phyloP scores from a whole-genome alignment of 2,888 invertebrate genomes.

The Acanthosepion esculentum region DNA sequence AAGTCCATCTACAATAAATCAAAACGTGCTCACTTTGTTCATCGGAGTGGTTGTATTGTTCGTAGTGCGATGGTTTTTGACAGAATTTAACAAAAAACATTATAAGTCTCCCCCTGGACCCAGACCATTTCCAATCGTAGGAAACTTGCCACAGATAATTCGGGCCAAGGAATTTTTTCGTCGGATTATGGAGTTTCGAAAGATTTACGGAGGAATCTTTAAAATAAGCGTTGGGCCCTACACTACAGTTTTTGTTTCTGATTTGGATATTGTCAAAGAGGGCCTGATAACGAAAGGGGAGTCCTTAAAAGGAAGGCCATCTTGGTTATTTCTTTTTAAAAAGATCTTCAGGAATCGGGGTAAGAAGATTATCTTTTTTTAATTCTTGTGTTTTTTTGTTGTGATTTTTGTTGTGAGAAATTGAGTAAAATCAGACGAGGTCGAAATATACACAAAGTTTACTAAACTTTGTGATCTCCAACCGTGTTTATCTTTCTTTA shows the following conservation, averaged over 20 bases:
- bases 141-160: slow-evolving; percentile 49
- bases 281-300: slow-evolving; percentile 10
- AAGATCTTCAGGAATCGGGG: not conserved
- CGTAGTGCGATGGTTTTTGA: not conserved
- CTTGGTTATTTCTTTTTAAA: not conserved
- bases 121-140: slow-evolving; percentile 48
- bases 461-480: too few species aligned
- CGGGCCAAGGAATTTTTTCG: not conserved
- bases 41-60: not conserved
- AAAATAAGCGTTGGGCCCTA: not conserved
- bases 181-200: not conserved
- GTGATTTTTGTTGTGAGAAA: too few species aligned
- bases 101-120: slow-evolving; percentile 49
- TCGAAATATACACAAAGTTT: too few species aligned
- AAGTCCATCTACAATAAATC: too few species aligned
- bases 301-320: not conserved
- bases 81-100: not conserved
- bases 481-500: too few species aligned
- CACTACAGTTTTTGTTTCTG: not conserved
- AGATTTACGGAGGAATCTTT: not conserved
- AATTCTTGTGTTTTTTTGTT: not conserved
- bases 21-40: not conserved
- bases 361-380: not conserved
- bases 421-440: too few species aligned
- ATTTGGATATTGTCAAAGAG: not conserved